Conservation (phyloP, 2,113 vertebrate genomes). For the Eulemur macaco region DNA sequence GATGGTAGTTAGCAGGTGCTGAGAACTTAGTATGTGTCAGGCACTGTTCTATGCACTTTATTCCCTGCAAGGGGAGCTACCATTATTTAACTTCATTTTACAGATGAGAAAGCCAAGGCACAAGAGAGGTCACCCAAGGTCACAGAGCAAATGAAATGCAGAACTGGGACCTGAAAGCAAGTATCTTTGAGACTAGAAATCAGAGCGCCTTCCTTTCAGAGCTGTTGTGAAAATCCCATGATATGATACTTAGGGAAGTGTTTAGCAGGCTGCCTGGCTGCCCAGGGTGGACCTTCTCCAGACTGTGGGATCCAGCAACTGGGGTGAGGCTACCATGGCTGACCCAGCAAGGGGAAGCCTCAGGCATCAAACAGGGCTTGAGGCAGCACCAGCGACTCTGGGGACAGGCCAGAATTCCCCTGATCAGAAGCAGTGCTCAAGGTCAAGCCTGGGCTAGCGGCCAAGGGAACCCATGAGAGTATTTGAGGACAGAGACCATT, state of each 20-base stretch:
- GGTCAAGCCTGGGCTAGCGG: neutral
- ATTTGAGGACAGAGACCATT: neutral
- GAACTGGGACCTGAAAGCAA: neutral
- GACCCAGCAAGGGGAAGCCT: neutral
- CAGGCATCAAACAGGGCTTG: neutral
- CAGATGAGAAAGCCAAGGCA: conserved; percentile 30
- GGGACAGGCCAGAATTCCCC: neutral
- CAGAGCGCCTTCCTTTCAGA: neutral
- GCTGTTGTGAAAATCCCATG: neutral
- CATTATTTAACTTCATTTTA: conserved; percentile 44
- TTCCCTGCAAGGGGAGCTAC: neutral
- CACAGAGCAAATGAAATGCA: neutral
- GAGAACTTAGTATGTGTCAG: neutral
- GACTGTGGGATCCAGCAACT: neutral
- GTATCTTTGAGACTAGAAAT: neutral
- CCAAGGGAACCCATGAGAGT: neutral
- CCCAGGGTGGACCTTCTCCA: conserved; percentile 12
- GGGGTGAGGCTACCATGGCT: neutral
- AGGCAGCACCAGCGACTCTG: neutral
- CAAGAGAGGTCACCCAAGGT: neutral
- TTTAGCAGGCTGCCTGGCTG: neutral
- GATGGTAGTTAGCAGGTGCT: neutral
- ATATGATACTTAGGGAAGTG: neutral
- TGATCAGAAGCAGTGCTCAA: conserved; percentile 29
- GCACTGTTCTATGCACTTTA: neutral